Percentiles rank a stretch among this genome's conserved stretches.
These are phyloP conservation scores for Euproctis similis DNA, from an alignment of 2,888 invertebrate genomes.

Conservation along the genomic window DNA sequence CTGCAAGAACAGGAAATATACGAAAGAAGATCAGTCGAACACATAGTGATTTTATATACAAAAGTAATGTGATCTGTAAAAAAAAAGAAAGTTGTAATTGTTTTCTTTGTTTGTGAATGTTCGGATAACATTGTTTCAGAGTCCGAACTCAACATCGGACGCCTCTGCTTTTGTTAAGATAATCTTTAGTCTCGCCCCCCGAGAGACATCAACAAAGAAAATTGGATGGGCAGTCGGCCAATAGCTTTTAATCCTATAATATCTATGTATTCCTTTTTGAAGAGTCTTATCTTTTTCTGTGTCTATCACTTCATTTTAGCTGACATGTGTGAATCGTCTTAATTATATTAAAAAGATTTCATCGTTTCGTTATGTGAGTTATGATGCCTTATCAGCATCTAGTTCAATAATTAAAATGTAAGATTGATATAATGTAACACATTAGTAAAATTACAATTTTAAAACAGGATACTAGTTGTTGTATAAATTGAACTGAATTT, in stretches of 20 bases:
- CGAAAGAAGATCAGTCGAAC: no score
- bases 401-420: no score
- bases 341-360: no score
- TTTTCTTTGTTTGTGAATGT: constrained; percentile 37
- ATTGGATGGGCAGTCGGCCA: constrained; percentile 74
- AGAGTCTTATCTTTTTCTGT: no score
- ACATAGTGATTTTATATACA: constrained; percentile 30
- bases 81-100: constrained; percentile 48
- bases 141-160: constrained; percentile 36
- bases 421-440: no score
- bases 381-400: no score
- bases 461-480: no score
- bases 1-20: no score
- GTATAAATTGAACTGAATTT: no score
- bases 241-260: constrained; percentile 69
- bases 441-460: no score
- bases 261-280: no score
- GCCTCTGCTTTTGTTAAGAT: constrained; percentile 70
- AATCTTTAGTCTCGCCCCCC: constrained; percentile 65
- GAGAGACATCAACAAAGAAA: constrained; percentile 73
- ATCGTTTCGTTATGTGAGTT: no score
- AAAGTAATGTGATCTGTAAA: constrained; percentile 37
- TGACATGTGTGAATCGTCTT: constrained; percentile 29
- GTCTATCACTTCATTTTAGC: constrained; percentile 53
- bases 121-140: constrained; percentile 43